phyloP scores from a whole-genome alignment of 2,797 vertebrate genomes.

The Peromyscus aztecus region DNA sequence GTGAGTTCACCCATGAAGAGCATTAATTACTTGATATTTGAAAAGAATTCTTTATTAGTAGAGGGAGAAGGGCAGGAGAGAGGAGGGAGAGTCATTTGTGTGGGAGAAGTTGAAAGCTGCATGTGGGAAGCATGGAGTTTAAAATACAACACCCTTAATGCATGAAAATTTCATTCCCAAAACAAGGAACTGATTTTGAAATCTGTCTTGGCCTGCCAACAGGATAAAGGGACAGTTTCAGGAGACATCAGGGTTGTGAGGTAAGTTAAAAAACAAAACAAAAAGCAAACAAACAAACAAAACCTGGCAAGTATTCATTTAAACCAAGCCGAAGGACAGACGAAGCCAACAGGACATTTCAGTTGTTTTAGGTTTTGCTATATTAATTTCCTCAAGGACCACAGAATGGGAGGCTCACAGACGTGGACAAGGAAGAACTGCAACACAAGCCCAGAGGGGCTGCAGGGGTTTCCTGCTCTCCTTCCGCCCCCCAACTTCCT shows the following conservation, averaged over 20 bases:
- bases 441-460: conserved; percentile 74
- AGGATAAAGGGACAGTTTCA: neutral
- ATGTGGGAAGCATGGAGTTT: conserved; percentile 47
- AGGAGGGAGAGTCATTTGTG: conserved; percentile 33
- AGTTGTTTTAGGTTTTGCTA: conserved; percentile 40
- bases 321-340: conserved; percentile 66
- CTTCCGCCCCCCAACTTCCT: conserved; percentile 86
- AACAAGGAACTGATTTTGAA: neutral
- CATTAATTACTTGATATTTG: conserved; percentile 62
- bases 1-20: conserved; percentile 69
- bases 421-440: neutral
- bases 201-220: neutral
- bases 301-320: neutral
- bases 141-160: conserved; percentile 40
- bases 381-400: conserved; percentile 17
- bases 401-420: neutral
- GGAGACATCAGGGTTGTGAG: neutral
- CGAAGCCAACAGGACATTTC: neutral
- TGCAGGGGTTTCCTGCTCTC: conserved; percentile 80
- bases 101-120: conserved; percentile 40
- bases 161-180: conserved; percentile 27
- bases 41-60: conserved; percentile 34
- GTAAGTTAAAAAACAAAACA: neutral
- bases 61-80: neutral
- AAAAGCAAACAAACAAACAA: neutral